Base-by-base conservation (phyloP, 2,113 vertebrate genomes). In the Cardinalis cardinalis region DNA sequence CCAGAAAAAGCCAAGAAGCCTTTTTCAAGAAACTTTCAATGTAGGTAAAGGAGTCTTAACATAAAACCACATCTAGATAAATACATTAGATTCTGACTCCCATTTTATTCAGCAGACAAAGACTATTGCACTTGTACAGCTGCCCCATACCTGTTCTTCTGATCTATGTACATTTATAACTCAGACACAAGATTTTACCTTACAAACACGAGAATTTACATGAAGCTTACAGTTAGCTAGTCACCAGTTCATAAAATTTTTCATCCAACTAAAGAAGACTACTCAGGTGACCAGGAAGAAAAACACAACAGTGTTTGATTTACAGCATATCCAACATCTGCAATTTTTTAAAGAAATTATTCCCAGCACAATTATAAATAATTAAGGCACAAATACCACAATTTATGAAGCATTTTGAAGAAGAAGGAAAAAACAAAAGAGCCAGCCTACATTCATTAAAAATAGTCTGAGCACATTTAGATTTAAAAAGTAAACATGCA, bases 401-500 rank as follows among this genome's bases (percentile, higher is more conserved):
- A 40, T 55, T 91, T 43, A 41, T 43, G 20, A 61, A 75, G 24
- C 16, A 59, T 68, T 92, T 78, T 75, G 46, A 81, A 84, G 29
- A 23, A 48, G 7, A 3, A 10, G 5, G 0, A 36, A 36, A 36
- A 36, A 36, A 20, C 36, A 44, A 56, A 56, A 24, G 9, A 56
- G 32, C 21, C 21, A 44, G 16, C 3, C 3, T 63, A 76, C 36
- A 51, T 75, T 84, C 2, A 43, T 66, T 84, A 21, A 64, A 74
- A 87, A 74, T 31, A 61, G 3, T 46, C 25, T 6, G 15, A n/a
- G 23, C 34, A 75, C 16, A 41, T 73, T 81, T 84, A 43, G 29
- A 75, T 84, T 91, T 87, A 15, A 80, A 91, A 60, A 49, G 44
- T 78, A 95, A 95, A 88, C 48, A 79, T 56, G 76, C 25, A 24